Conservation (phyloP, 1,140 invertebrate species). For the Aphis gossypii region DNA sequence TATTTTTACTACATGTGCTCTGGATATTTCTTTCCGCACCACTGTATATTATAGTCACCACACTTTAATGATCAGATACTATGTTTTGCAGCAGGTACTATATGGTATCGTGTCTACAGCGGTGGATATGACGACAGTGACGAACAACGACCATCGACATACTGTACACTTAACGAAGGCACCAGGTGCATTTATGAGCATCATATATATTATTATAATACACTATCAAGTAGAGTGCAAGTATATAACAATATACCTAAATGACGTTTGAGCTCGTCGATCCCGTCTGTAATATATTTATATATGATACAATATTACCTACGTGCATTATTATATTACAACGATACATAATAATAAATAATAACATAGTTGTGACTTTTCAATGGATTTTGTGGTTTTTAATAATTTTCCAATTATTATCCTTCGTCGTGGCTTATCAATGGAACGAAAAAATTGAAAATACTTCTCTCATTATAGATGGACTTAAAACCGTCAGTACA, state of each 20-base stretch:
- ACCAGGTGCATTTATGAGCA: background rate
- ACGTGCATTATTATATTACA: background rate
- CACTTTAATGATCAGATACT: background rate
- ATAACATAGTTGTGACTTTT: background rate
- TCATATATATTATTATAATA: background rate
- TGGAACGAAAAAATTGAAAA: background rate
- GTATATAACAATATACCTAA: conserved; percentile 1
- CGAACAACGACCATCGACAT: background rate
- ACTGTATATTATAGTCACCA: background rate
- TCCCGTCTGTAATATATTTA: background rate
- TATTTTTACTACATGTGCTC: no score
- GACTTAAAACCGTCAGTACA: background rate
- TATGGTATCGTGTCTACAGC: background rate
- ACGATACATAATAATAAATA: no score
- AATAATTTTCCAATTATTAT: background rate
- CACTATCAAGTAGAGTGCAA: conserved; percentile 11
- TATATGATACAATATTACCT: background rate
- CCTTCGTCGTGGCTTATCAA: no score
- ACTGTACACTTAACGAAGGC: background rate
- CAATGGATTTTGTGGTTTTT: background rate
- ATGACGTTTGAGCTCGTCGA: background rate
- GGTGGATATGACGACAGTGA: background rate
- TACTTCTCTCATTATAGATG: background rate
- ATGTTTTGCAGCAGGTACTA: background rate
- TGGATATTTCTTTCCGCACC: no score